phyloP scores from a whole-genome alignment of 2,113 vertebrate species.

The Sander vitreus region DNA sequence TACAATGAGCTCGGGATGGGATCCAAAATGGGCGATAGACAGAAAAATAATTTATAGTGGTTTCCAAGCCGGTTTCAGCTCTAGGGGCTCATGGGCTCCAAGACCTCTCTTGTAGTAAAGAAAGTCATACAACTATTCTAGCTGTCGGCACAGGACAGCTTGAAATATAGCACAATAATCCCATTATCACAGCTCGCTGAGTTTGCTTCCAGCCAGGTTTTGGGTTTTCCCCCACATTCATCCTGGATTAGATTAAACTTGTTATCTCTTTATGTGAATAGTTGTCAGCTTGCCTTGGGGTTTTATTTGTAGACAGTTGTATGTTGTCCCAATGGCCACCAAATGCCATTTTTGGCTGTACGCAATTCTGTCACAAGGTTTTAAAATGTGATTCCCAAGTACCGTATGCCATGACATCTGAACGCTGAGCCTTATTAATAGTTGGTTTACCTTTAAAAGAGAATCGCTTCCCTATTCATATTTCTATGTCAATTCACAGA shows the following conservation, averaged over 20 bases:
- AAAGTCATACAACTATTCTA: conserved; percentile 44
- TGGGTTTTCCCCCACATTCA: conserved; percentile 60
- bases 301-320: conserved; percentile 19
- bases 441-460: conserved; percentile 5
- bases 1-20: conserved; percentile 9
- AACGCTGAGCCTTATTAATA: not conserved
- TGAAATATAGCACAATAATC: conserved; percentile 66
- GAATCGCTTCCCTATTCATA: not conserved
- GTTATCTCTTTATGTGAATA: conserved; percentile 45
- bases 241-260: conserved; percentile 53
- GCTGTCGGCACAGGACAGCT: conserved; percentile 43
- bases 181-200: conserved; percentile 50
- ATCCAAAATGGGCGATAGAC: conserved; percentile 34
- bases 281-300: conserved; percentile 17
- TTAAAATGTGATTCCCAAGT: not conserved
- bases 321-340: not conserved
- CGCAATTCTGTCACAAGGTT: not conserved
- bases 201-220: conserved; percentile 47
- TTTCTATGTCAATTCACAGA: conserved; percentile 13
- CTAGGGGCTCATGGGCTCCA: conserved; percentile 5
- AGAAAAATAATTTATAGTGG: conserved; percentile 37
- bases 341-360: conserved; percentile 7
- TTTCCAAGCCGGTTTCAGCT: conserved; percentile 21
- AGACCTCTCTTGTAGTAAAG: conserved; percentile 38
- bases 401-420: not conserved